Evolutionary conservation across 2,888 invertebrate species (phyloP).

Genomic region (Philereme transversata): DNA sequence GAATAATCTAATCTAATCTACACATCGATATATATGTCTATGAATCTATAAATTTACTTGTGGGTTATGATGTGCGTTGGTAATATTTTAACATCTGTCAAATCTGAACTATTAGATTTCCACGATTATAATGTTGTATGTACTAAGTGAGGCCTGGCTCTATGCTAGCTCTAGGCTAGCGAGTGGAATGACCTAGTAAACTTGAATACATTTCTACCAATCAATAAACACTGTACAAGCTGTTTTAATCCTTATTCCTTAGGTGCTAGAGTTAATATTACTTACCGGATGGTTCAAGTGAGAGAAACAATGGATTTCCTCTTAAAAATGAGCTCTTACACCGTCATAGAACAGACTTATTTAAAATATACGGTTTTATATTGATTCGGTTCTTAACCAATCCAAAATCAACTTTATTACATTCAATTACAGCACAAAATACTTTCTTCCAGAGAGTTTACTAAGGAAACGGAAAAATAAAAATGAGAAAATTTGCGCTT

Average conservation of each 20-base stretch:
- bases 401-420: slow-evolving; percentile 7
- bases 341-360: slow-evolving; percentile 35
- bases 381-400: slow-evolving; percentile 1
- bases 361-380: slow-evolving; percentile 35
- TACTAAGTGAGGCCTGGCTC: too few relatives aligned
- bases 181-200: slow-evolving; percentile 39
- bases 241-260: slow-evolving; percentile 13
- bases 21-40: too few relatives aligned
- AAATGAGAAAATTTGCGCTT: background rate
- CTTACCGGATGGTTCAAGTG: slow-evolving; percentile 2
- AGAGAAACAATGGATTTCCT: slow-evolving; percentile 38
- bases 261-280: slow-evolving; percentile 3
- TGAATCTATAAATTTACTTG: too few relatives aligned
- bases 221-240: slow-evolving; percentile 29
- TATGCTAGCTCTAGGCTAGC: too few relatives aligned
- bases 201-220: slow-evolving; percentile 31
- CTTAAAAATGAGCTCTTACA: slow-evolving; percentile 38
- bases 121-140: too few relatives aligned
- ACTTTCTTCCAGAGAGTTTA: slow-evolving; percentile 9
- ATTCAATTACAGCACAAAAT: background rate
- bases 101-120: too few relatives aligned
- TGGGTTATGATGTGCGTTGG: too few relatives aligned
- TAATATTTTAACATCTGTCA: too few relatives aligned
- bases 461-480: slow-evolving; percentile 18
- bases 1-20: too few relatives aligned